These are phyloP conservation scores for Antidorcas marsupialis DNA, from an alignment of 2,113 vertebrate genomes.

Conservation along the genomic window DNA sequence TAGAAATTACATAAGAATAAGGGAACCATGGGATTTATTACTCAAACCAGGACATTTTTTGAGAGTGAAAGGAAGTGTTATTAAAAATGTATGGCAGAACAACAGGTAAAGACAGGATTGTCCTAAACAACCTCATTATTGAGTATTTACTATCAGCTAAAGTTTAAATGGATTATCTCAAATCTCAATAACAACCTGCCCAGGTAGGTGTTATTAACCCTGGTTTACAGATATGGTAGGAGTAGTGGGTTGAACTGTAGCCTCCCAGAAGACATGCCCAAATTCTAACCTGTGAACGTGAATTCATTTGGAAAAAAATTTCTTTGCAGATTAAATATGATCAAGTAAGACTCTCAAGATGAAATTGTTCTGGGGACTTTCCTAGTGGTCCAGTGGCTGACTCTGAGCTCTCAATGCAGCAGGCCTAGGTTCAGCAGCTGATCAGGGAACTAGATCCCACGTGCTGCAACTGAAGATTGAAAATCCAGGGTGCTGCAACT, in stretches of 20 bases:
- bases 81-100: not conserved
- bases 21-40: not conserved
- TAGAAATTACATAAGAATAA: not conserved
- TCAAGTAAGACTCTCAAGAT: not conserved
- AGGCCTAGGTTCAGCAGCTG: not conserved
- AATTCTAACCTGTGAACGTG: not conserved
- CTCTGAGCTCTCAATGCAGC: not conserved
- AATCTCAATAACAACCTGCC: not conserved
- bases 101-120: not conserved
- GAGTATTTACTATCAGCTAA: not conserved
- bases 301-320: not conserved
- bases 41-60: not conserved
- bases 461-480: not conserved
- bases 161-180: not conserved
- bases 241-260: not conserved
- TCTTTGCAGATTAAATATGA: not conserved
- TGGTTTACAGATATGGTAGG: not conserved
- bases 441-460: not conserved
- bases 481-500: not conserved
- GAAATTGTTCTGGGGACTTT: not conserved
- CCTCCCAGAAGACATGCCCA: not conserved
- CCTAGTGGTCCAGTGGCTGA: not conserved
- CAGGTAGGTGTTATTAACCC: not conserved
- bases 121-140: not conserved
- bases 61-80: not conserved